Conservation (phyloP, 2,797 vertebrate genomes). For the Ctenopoma multispine region DNA sequence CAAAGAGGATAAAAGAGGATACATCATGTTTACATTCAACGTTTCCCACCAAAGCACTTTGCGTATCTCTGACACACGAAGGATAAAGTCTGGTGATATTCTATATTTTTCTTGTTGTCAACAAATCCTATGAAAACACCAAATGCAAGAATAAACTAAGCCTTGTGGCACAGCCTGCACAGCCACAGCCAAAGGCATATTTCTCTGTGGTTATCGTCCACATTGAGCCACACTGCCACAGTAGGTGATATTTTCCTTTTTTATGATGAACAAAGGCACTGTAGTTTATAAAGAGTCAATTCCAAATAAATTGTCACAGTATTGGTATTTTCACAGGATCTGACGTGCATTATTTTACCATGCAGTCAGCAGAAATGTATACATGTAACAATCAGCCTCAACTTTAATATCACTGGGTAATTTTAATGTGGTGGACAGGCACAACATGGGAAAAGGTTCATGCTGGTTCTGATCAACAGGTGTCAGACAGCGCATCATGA, state of each 20-base stretch:
- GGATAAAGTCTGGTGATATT: neutral
- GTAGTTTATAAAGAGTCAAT: neutral
- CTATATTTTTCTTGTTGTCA: neutral
- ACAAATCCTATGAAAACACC: constrained; percentile 1
- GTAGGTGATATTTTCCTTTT: neutral
- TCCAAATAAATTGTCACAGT: no score
- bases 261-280: neutral
- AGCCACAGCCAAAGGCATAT: neutral
- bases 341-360: neutral
- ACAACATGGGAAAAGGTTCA: no score
- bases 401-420: neutral
- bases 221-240: neutral
- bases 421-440: neutral
- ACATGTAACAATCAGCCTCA: neutral
- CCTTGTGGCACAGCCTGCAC: neutral
- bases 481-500: no score
- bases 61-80: constrained; percentile 7
- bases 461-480: no score
- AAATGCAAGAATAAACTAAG: neutral
- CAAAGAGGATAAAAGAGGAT: constrained; percentile 26
- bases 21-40: constrained; percentile 9
- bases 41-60: constrained; percentile 9
- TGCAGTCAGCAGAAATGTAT: neutral
- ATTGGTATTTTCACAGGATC: no score
- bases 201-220: neutral